Percentiles rank a stretch among this genome's conserved stretches.
These are phyloP conservation scores for Rotaria socialis DNA, from an alignment of 2,888 invertebrate genomes.

Conservation along the genomic window DNA sequence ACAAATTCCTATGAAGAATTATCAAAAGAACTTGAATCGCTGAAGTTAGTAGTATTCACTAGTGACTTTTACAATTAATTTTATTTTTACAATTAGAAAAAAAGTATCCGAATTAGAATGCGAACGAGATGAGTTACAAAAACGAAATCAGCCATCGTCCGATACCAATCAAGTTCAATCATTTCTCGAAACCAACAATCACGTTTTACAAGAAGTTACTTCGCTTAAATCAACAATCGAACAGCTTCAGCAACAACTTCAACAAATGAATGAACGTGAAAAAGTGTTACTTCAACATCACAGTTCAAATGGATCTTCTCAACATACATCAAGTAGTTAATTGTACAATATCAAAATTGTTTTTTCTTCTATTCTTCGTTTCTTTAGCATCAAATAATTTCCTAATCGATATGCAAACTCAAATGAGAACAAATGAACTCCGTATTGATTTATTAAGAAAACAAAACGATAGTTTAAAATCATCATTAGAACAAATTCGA, in stretches of 20 bases:
- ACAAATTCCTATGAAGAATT: conserved; percentile 36
- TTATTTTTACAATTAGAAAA: background rate
- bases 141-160: conserved; percentile 49
- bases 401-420: conserved; percentile 56
- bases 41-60: background rate
- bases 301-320: conserved; percentile 56
- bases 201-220: background rate
- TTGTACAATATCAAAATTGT: too few relatives aligned
- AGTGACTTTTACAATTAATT: background rate
- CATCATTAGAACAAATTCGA: background rate
- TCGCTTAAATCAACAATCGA: conserved; percentile 49
- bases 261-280: conserved; percentile 52
- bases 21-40: conserved; percentile 33
- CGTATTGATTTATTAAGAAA: conserved; percentile 55
- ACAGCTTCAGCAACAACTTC: conserved; percentile 47
- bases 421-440: conserved; percentile 55
- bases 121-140: conserved; percentile 49
- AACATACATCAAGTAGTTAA: too few relatives aligned
- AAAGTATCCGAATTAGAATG: conserved; percentile 36
- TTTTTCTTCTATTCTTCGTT: background rate
- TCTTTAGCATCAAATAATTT: conserved; percentile 52
- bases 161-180: background rate
- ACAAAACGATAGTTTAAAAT: conserved; percentile 53
- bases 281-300: conserved; percentile 56
- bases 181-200: background rate